Base-by-base conservation (phyloP, 2,113 vertebrate genomes). In the Phycodurus eques region DNA sequence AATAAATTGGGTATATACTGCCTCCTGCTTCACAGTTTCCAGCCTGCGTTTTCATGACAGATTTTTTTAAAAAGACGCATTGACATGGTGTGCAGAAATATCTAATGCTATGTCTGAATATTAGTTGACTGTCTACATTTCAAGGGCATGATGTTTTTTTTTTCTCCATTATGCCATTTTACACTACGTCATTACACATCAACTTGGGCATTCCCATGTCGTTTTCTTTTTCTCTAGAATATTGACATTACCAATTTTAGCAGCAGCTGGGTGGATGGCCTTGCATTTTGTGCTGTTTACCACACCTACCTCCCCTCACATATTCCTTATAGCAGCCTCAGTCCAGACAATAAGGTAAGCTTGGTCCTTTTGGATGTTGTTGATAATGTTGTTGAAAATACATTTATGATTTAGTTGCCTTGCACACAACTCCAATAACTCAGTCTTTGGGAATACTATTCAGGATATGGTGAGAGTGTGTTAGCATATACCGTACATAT, bases 181-280 rank as follows among this genome's bases (percentile, higher is more conserved):
- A 62, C 35, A 20, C 17, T 20, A 62, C 19, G 17, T 22, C 19
- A n/a, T 44, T 5, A n/a, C 39, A n/a, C 12, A 15, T 5, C 13
- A 33, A 53, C 33, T 56, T 20, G n/a, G 6, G 3, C 17, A 20
- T 19, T 53, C 4, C 12, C 12, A 8, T 10, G n/a, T 72, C 31
- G 31, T 53, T 46, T 2, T 63, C 11, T 56, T 68, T 65, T 15
- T 43, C 42, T 70, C 56, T 43, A 94, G 93, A 93, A 92, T 78
- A 92, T 94, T 7, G 93, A 94, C 73, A 93, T 94, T 70, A 94
- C 93, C 33, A 94, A 94, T 84, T 94, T 94, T 88, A 94, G 93
- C 88, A 94, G 92, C 80, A 94, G 93, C 73, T 94, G 93, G 93
- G 86, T 87, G 1, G 93, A 94, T 14, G 93, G 93, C 46, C 88